Conservation (phyloP, 2,113 vertebrate genomes). For the Dunckerocampus dactyliophorus region DNA sequence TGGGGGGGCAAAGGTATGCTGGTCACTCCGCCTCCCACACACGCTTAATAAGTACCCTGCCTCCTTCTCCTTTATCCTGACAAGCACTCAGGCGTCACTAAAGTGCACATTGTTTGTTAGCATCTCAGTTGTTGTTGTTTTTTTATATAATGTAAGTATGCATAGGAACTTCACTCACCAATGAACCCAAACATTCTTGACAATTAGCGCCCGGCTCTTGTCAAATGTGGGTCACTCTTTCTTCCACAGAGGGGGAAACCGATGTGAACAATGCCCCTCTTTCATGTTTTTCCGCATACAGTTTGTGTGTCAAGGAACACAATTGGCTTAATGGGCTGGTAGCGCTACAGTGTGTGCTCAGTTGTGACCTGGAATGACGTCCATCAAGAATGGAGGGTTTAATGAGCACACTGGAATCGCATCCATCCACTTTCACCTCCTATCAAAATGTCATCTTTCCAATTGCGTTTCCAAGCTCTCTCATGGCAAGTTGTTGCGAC, state of each 20-base stretch:
- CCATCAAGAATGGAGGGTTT: no score
- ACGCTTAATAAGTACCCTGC: background rate
- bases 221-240: conserved; percentile 68
- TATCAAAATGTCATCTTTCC: no score
- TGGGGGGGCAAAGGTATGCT: background rate
- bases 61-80: background rate
- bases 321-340: conserved; percentile 26
- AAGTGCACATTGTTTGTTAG: conserved; percentile 36
- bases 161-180: conserved; percentile 39
- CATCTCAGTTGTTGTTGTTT: background rate
- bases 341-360: background rate
- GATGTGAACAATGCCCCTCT: conserved; percentile 50
- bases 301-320: conserved; percentile 10
- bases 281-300: conserved; percentile 41
- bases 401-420: background rate
- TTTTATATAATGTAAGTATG: background rate
- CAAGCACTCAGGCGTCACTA: conserved; percentile 56
- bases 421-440: background rate
- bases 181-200: conserved; percentile 33
- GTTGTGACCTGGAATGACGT: no score
- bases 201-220: conserved; percentile 37
- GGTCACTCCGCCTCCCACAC: conserved; percentile 8
- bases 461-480: no score
- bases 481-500: no score
- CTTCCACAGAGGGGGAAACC: conserved; percentile 20